Percentiles rank a stretch among this genome's conserved stretches.
These are phyloP conservation scores for Scrobipalpa costella DNA, from an alignment of 2,888 invertebrate genomes.

Conservation along the genomic window DNA sequence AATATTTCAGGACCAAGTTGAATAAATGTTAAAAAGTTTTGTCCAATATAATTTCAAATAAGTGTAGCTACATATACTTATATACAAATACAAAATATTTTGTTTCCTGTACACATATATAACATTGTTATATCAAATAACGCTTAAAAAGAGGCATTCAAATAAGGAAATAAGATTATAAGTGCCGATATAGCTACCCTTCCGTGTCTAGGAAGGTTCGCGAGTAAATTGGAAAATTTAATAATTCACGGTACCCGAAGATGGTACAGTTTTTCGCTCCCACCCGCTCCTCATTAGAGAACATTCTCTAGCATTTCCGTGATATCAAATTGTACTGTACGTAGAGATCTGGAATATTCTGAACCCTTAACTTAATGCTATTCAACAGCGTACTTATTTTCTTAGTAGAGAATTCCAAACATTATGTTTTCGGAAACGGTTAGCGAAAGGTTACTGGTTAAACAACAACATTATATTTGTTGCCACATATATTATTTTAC, in stretches of 20 bases:
- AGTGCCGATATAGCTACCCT: constrained; percentile 17
- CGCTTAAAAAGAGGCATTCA: constrained; percentile 17
- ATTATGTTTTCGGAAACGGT: too few relatives aligned
- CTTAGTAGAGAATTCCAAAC: background rate
- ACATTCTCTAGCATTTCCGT: constrained; percentile 44
- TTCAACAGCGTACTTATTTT: constrained; percentile 20
- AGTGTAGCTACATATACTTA: too few relatives aligned
- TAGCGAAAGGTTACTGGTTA: too few relatives aligned
- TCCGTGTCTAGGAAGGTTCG: constrained; percentile 25
- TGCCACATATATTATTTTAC: too few relatives aligned
- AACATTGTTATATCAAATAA: background rate
- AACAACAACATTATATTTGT: too few relatives aligned
- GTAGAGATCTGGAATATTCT: constrained; percentile 29
- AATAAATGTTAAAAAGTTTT: too few relatives aligned
- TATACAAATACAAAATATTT: too few relatives aligned
- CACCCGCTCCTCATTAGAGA: constrained; percentile 45
- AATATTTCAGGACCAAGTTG: too few relatives aligned
- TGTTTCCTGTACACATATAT: too few relatives aligned
- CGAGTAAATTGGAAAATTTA: constrained; percentile 48
- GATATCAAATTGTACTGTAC: constrained; percentile 44
- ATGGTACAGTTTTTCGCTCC: constrained; percentile 40
- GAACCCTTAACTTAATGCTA: constrained; percentile 31
- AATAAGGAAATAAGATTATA: constrained; percentile 25
- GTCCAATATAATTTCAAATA: too few relatives aligned
- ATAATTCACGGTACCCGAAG: constrained; percentile 43